Percentiles rank a stretch among this genome's conserved stretches.
Evolutionary conservation across 37 sponge, comb jelly and placozoan species (phyloP).

Genomic region (Halichondria panicea): DNA sequence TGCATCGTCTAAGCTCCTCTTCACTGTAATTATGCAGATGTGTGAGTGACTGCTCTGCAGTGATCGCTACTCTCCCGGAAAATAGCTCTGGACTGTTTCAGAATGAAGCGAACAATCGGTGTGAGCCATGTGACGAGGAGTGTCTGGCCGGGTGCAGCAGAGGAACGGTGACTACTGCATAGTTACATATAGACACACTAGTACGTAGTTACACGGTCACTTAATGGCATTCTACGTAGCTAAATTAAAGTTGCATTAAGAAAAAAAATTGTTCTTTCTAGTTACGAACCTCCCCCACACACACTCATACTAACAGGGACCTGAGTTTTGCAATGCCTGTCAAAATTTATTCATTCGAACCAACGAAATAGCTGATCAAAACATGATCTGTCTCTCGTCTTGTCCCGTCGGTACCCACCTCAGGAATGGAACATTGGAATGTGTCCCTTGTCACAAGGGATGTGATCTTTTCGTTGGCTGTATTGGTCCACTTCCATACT

Average conservation of each 20-base stretch:
- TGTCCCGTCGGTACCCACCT: conserved; percentile 53
- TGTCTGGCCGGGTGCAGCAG: conserved; percentile 44
- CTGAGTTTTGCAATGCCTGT: conserved; percentile 38
- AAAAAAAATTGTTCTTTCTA: too few species aligned
- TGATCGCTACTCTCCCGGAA: background rate
- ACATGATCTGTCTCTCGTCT: conserved; percentile 32
- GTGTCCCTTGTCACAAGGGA: conserved; percentile 45
- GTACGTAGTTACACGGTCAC: too few species aligned
- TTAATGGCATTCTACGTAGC: too few species aligned
- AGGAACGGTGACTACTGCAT: conserved; percentile 15
- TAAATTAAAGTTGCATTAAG: too few species aligned
- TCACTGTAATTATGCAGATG: too few species aligned
- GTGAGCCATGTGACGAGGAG: conserved; percentile 52
- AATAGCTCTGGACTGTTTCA: conserved; percentile 28
- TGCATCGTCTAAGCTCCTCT: too few species aligned
- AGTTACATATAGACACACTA: too few species aligned
- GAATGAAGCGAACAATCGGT: conserved; percentile 16
- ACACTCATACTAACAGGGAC: conserved; percentile 24
- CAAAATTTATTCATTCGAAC: conserved; percentile 3
- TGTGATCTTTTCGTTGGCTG: conserved; percentile 61
- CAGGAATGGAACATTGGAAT: background rate
- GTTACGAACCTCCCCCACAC: background rate
- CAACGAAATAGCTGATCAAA: background rate
- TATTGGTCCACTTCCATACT: conserved; percentile 60
- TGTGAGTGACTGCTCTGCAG: conserved; percentile 52